These are phyloP conservation scores for Drosophila setifemur DNA, from an alignment of 1,140 invertebrate species.

Conservation along the genomic window DNA sequence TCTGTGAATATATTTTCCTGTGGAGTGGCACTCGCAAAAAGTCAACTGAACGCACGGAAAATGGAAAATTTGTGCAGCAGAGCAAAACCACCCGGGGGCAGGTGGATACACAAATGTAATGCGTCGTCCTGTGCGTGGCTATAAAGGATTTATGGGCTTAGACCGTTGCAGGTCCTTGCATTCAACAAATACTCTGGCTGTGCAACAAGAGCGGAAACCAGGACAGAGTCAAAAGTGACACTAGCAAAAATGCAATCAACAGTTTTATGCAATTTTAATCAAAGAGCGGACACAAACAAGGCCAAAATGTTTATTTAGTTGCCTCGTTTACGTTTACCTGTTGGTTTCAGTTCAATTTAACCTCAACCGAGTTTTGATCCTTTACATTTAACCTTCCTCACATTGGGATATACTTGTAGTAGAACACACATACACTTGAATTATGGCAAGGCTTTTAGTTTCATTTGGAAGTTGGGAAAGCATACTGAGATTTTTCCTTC, in stretches of 20 bases:
- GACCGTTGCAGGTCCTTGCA: not conserved
- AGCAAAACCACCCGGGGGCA: slow-evolving; percentile 15
- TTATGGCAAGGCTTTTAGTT: not conserved
- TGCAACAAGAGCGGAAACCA: too few relatives aligned
- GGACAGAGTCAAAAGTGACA: not conserved
- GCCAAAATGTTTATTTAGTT: slow-evolving; percentile 16
- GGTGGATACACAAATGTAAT: slow-evolving; percentile 39
- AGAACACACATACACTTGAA: too few relatives aligned
- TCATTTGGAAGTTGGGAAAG: too few relatives aligned
- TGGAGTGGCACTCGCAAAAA: slow-evolving; percentile 12
- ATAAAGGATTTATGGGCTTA: slow-evolving; percentile 40
- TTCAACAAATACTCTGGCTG: too few relatives aligned
- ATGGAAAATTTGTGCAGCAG: slow-evolving; percentile 41
- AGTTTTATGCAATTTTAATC: slow-evolving; percentile 57
- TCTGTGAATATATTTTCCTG: not conserved
- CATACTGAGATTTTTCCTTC: too few relatives aligned
- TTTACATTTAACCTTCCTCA: too few relatives aligned
- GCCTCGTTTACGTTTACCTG: slow-evolving; percentile 24
- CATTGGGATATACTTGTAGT: too few relatives aligned
- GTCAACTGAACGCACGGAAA: slow-evolving; percentile 8
- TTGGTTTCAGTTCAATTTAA: too few relatives aligned
- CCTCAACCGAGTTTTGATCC: too few relatives aligned
- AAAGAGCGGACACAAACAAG: slow-evolving; percentile 16
- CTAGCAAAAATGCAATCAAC: slow-evolving; percentile 48
- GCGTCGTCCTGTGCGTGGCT: slow-evolving; percentile 6